These are phyloP conservation scores for Zelleria hepariella DNA, from an alignment of 2,888 invertebrate species.

Conservation along the genomic window DNA sequence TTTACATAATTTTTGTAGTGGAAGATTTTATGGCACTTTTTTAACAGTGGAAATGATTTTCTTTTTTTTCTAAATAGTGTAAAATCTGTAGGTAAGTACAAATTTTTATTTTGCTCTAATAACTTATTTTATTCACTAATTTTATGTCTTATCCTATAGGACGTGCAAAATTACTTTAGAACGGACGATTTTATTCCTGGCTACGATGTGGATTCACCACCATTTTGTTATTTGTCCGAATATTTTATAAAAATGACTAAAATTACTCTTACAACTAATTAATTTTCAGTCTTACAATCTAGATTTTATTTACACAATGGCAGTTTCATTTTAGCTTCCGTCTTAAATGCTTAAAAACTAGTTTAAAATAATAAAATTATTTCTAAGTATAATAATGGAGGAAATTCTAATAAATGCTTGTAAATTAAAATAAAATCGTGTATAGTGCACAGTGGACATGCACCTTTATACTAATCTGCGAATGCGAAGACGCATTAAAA, in stretches of 20 bases:
- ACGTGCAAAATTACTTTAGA: constrained; percentile 38
- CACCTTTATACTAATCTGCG: not conserved
- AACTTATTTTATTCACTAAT: not conserved
- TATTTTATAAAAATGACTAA: not conserved
- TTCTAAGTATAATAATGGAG: constrained; percentile 40
- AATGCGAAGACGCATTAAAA: constrained; percentile 8
- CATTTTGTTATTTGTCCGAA: not conserved
- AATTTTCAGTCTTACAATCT: constrained; percentile 5
- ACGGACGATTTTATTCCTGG: constrained; percentile 31
- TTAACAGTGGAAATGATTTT: not conserved
- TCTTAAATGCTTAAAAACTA: not conserved
- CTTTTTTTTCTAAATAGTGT: no score
- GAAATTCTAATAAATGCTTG: constrained; percentile 58
- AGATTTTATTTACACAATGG: constrained; percentile 32
- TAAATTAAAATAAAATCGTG: constrained; percentile 51
- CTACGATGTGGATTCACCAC: constrained; percentile 22
- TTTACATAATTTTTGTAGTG: not conserved
- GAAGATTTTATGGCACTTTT: not conserved
- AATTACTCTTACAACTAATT: constrained; percentile 6
- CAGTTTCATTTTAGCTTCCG: constrained; percentile 42
- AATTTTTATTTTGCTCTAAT: constrained; percentile 14
- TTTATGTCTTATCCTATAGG: constrained; percentile 29
- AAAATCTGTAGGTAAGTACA: not conserved
- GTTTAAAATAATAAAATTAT: constrained; percentile 23
- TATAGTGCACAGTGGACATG: not conserved